Conservation (phyloP, 2,113 vertebrate genomes). For the Chionodraco myersi region DNA sequence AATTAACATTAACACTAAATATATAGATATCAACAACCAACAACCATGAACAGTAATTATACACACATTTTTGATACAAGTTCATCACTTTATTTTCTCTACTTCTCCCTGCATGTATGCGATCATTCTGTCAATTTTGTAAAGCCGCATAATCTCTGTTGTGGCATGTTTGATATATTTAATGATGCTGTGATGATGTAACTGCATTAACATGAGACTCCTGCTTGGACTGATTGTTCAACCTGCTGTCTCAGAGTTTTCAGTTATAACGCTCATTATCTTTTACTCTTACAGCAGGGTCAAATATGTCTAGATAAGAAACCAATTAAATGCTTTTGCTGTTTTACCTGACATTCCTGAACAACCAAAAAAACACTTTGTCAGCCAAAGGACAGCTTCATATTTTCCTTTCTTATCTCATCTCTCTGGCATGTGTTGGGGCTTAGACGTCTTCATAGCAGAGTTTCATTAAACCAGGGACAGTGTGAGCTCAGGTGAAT, state of each 20-base stretch:
- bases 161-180: background rate
- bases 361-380: background rate
- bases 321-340: background rate
- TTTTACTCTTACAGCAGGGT: background rate
- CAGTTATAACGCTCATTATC: background rate
- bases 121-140: no score
- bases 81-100: no score
- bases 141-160: no score
- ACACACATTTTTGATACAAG: no score
- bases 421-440: slow-evolving; percentile 31
- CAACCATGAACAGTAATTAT: no score
- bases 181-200: background rate
- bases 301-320: background rate
- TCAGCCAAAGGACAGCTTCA: background rate
- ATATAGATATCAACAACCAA: no score
- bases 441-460: slow-evolving; percentile 13
- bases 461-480: slow-evolving; percentile 47
- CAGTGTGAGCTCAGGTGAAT: slow-evolving; percentile 42
- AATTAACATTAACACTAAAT: no score
- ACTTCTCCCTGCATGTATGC: no score
- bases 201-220: no score
- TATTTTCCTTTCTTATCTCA: slow-evolving; percentile 15
- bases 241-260: background rate
- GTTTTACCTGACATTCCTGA: background rate
- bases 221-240: background rate